Evolutionary conservation across 2,113 vertebrate species (phyloP), one percentile per base, ranked within the genome.

Genomic region (Numida meleagris): DNA sequence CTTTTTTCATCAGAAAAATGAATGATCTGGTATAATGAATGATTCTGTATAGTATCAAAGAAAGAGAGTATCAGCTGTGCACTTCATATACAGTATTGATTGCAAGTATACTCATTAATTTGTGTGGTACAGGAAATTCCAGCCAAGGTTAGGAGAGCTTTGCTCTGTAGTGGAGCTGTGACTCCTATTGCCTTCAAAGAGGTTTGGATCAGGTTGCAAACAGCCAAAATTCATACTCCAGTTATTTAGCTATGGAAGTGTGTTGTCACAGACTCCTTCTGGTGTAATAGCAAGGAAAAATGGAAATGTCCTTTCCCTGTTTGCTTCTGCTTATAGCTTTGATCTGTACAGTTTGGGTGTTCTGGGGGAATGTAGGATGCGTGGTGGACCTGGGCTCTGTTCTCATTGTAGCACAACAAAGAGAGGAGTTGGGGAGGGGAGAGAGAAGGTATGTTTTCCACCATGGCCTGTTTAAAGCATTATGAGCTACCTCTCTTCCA

Each of bases 381-480:
- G 59, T 10, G 40, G 14, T 2, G 89, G 78, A 43, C 10, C 33
- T 18, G 34, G 62, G 36, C 23, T 81, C 6, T 0, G 4, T 27
- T 88, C 55, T 53, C 46, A 53, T 5, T 33, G 51, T 31, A 33
- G 29, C 46, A 23, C 38, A 48, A 66, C 59, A 86, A 40, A 90
- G 42, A 40, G 63, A 0, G 8, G 71, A 68, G 11, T 1, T 61
- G 31, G 36, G 24, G 38, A 88, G 23, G 74, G 59, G 48, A 51
- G 38, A 73, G 25, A 62, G 70, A 50, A 73, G n/a, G 27, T 50
- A 8, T 14, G 17, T 73, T 90, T 95, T 66, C 70, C 77, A 86
- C 77, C 36, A 11, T 18, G 71, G 62, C 15, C 93, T 91, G 86
- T 95, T 94, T 91, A 94, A 95, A 88, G 51, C 83, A 91, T 90